phyloP scores from a whole-genome alignment of 1,140 invertebrate genomes.

The Agrypnia vestita region DNA sequence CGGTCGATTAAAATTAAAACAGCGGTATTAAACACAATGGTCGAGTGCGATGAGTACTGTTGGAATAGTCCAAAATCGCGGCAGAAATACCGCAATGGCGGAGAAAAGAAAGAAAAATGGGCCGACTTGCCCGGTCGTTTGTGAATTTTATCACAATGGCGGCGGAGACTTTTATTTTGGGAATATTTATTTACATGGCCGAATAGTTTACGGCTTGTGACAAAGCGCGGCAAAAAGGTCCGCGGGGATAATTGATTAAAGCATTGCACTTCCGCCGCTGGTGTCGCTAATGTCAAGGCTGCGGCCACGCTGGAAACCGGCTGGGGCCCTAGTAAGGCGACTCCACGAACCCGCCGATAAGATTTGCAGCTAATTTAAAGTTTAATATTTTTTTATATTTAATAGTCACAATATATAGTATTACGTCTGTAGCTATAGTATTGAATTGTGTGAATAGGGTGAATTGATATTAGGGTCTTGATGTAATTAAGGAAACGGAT shows the following conservation, averaged over 20 bases:
- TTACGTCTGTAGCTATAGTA: too few relatives aligned
- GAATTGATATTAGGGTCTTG: too few relatives aligned
- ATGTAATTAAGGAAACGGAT: too few relatives aligned
- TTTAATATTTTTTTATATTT: too few relatives aligned
- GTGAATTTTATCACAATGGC: slow-evolving; percentile 33
- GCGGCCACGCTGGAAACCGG: slow-evolving; percentile 9
- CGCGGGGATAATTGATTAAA: slow-evolving; percentile 53
- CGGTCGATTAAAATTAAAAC: slow-evolving; percentile 14
- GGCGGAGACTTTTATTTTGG: slow-evolving; percentile 22
- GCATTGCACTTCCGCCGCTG: slow-evolving; percentile 55
- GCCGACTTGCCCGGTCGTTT: background rate
- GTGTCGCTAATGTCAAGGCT: slow-evolving; percentile 57
- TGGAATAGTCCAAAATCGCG: slow-evolving; percentile 3
- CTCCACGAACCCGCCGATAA: too few relatives aligned
- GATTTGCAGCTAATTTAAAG: too few relatives aligned
- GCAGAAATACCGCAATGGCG: slow-evolving; percentile 18
- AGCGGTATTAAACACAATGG: slow-evolving; percentile 17
- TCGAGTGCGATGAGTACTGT: background rate
- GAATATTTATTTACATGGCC: slow-evolving; percentile 52
- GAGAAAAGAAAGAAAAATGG: slow-evolving; percentile 23
- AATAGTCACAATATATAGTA: too few relatives aligned
- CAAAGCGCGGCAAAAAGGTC: slow-evolving; percentile 41
- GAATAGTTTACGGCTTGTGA: slow-evolving; percentile 35
- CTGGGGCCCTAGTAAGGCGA: background rate
- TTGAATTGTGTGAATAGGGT: too few relatives aligned